These are phyloP conservation scores for Eptatretus burgeri DNA, from an alignment of 2,113 vertebrate genomes.

Conservation along the genomic window DNA sequence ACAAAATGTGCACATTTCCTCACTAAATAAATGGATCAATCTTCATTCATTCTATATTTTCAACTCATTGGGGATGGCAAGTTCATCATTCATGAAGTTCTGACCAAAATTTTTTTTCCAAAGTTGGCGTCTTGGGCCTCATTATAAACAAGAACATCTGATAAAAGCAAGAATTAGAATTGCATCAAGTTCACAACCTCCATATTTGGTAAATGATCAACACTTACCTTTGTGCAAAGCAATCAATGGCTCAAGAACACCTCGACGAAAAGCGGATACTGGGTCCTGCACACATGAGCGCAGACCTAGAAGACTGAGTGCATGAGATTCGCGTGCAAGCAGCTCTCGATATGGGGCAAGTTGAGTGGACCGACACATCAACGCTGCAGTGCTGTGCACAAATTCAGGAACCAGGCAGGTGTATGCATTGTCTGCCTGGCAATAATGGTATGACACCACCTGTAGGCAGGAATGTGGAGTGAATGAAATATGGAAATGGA, in stretches of 20 bases:
- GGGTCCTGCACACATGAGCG: conserved; percentile 86
- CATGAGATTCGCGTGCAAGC: conserved; percentile 42
- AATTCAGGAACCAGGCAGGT: conserved; percentile 85
- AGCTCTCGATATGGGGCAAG: conserved; percentile 50
- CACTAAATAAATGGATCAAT: too few species aligned
- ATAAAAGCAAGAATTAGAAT: too few species aligned
- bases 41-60: too few species aligned
- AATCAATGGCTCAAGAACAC: conserved; percentile 50
- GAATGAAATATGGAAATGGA: not conserved
- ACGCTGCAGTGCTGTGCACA: conserved; percentile 60
- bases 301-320: conserved; percentile 77
- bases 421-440: conserved; percentile 90
- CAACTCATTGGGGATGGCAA: too few species aligned
- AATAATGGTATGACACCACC: conserved; percentile 94
- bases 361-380: conserved; percentile 53
- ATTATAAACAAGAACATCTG: too few species aligned
- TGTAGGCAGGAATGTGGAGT: conserved; percentile 13
- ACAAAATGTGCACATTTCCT: too few species aligned
- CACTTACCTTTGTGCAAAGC: conserved; percentile 42
- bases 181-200: too few species aligned
- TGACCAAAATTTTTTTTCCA: too few species aligned
- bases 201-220: too few species aligned
- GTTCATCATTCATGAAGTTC: too few species aligned
- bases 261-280: conserved; percentile 43
- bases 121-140: too few species aligned